Evolutionary conservation across 1,140 invertebrate species (phyloP), one percentile per base, ranked within the genome.

Genomic region (Drosophila pandora): DNA sequence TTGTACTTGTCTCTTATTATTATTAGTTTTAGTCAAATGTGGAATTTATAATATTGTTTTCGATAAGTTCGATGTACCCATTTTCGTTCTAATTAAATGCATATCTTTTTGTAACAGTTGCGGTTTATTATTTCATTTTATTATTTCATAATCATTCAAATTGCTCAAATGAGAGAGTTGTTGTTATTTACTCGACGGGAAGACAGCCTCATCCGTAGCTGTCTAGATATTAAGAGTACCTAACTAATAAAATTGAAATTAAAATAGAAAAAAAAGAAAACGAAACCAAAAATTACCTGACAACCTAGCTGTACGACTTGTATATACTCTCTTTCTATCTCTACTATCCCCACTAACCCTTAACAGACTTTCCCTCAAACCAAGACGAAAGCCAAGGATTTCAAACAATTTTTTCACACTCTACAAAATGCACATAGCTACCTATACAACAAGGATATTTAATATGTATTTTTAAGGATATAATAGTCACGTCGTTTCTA

Each of bases 211-310:
- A 22, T 22, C 21, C 43, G 32, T 56, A 53, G 62, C 58, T 78
- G 77, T 64, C 69, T 85, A 85, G 77, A 68, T 87, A 34, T 79
- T 88, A 88, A 88, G 41, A 43, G 83, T 88, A 88, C 83, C 83
- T 88, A 79, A 85, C 50, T 60, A 62, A 65, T 22, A 22, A 70
- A 72, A 32, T 55, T 28, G 5, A 62, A 69, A 54, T 39, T 28
- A 69, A 54, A 55, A 68, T 9, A 37, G 12, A 63, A 60, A 52
- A 21, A 5, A 52, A 3, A 47, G 21, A 62, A 69, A 76, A 61
- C 22, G 8, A 63, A 70, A 56, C 64, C 41, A 69, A 56, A 57
- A 69, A 82, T 69, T 79, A 87, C 83, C 83, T 87, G 82, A 80
- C 13, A 60, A 82, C 30, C 64, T 79, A 73, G 63, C 65, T 70